Base-by-base conservation (phyloP, 2,113 vertebrate species). In the Mohoua ochrocephala region DNA sequence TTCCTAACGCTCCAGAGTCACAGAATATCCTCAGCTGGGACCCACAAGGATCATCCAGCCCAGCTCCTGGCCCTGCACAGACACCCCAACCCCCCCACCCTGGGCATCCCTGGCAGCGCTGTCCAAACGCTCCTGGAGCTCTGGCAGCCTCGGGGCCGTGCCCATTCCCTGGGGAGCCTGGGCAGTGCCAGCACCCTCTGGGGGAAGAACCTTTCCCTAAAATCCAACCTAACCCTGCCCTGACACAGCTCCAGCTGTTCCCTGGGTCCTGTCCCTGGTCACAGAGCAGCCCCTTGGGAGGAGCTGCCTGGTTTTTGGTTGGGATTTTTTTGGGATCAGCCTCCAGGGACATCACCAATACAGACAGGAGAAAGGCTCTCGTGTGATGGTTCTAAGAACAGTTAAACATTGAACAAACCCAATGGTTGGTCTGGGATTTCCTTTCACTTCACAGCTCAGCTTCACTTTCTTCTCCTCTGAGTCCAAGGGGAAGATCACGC, bases 361-460 rank as follows among this genome's bases (percentile, higher is more conserved):
- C 23, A 20, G 0, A 0, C 22, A 75, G 70, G 31, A 59, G 27
- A 22, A 52, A 9, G 17, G 27, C 18, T 42, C 56, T 4, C 0
- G 22, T 33, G n/a, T 9, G 12, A 22, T 2, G 0, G 2, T 5
- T 49, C 27, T 23, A 59, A 68, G 41, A 61, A 26, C 1, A 78
- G 9, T n/a, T 10, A 77, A 86, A 71, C 21, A 31, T 9, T 27
- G 20, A 74, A 98, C 98, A 87, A 87, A 99, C 99, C 98, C 98
- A 95, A 99, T 98, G 30, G 98, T 97, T 24, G 99, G 99, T 44
- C 98, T 94, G 33, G 99, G 99, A 87, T 98, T 99, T 91, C 99
- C 99, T 92, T 98, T 97, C 27, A 98, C 99, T 96, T 99, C 99
- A 4, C 99, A 99, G 95, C 94, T 99, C 96, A 99, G 98, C 95